Evolutionary conservation across 1,140 invertebrate genomes (phyloP).

Genomic region (Zaprionus gabonicus): DNA sequence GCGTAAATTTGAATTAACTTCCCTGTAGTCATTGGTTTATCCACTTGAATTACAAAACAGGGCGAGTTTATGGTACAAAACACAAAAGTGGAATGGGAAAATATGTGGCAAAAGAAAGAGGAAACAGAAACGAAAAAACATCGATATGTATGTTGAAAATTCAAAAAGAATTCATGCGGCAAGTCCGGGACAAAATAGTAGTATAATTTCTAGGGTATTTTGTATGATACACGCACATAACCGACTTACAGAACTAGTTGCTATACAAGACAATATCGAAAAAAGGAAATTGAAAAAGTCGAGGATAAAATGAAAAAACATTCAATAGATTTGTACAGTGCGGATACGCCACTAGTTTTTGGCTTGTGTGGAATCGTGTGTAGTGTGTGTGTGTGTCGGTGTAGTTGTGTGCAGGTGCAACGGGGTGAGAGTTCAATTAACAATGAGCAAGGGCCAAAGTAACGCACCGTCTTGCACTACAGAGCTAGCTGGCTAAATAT

Average conservation of each 20-base stretch:
- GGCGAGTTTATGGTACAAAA: slow-evolving; percentile 44
- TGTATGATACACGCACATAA: slow-evolving; percentile 33
- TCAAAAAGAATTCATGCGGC: slow-evolving; percentile 32
- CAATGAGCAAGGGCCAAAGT: slow-evolving; percentile 49
- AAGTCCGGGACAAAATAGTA: slow-evolving; percentile 26
- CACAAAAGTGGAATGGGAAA: slow-evolving; percentile 40
- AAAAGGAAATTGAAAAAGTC: slow-evolving; percentile 7
- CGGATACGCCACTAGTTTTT: slow-evolving; percentile 31
- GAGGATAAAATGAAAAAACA: slow-evolving; percentile 39
- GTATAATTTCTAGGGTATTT: slow-evolving; percentile 15
- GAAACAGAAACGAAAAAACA: slow-evolving; percentile 25
- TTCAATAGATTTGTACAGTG: slow-evolving; percentile 42
- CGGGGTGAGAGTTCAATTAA: slow-evolving; percentile 42
- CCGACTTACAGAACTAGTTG: slow-evolving; percentile 31
- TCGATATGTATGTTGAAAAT: slow-evolving; percentile 11
- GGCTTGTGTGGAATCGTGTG: neutral
- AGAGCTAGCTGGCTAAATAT: slow-evolving; percentile 53
- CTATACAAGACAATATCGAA: slow-evolving; percentile 39
- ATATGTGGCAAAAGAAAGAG: slow-evolving; percentile 23
- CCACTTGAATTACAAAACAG: slow-evolving; percentile 78
- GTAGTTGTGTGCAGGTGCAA: slow-evolving; percentile 46
- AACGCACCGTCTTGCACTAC: slow-evolving; percentile 49
- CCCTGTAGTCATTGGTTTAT: slow-evolving; percentile 72
- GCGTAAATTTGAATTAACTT: slow-evolving; percentile 79
- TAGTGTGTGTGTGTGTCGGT: neutral